phyloP scores from a whole-genome alignment of 2,797 vertebrate genomes.

The Lutjanus argentimaculatus region DNA sequence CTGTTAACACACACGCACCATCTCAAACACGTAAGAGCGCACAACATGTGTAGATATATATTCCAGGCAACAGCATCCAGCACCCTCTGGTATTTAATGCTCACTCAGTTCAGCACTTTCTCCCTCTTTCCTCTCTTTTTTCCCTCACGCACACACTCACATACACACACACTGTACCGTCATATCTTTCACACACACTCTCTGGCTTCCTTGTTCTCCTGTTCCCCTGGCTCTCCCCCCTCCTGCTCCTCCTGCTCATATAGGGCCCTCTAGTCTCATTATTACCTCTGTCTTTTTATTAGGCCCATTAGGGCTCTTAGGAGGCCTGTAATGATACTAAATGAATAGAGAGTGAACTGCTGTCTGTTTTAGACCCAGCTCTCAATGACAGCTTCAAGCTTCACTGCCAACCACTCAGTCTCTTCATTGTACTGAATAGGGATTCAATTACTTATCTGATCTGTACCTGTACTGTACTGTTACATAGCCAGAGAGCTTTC shows the following conservation, averaged over 20 bases:
- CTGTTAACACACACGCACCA: slow-evolving; percentile 44
- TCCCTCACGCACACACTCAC: slow-evolving; percentile 13
- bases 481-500: slow-evolving; percentile 29
- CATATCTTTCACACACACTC: slow-evolving; percentile 55
- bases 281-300: slow-evolving; percentile 88
- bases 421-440: slow-evolving; percentile 70
- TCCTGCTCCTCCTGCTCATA: slow-evolving; percentile 68
- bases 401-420: slow-evolving; percentile 76
- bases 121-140: slow-evolving; percentile 32
- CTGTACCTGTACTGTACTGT: slow-evolving; percentile 64
- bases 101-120: slow-evolving; percentile 40
- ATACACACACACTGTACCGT: slow-evolving; percentile 14
- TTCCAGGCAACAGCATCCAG: slow-evolving; percentile 26
- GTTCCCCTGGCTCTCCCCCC: slow-evolving; percentile 64
- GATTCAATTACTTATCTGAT: slow-evolving; percentile 73
- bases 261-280: slow-evolving; percentile 83
- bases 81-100: slow-evolving; percentile 40
- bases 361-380: slow-evolving; percentile 81
- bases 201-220: slow-evolving; percentile 62
- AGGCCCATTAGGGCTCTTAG: slow-evolving; percentile 86
- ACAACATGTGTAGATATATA: slow-evolving; percentile 38
- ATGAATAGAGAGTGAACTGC: slow-evolving; percentile 86
- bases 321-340: slow-evolving; percentile 86
- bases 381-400: slow-evolving; percentile 83
- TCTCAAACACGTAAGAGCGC: slow-evolving; percentile 15